Evolutionary conservation across 2,888 invertebrate species (phyloP), one percentile per base, ranked within the genome.

Genomic region (Dasysyrphus tricinctus): DNA sequence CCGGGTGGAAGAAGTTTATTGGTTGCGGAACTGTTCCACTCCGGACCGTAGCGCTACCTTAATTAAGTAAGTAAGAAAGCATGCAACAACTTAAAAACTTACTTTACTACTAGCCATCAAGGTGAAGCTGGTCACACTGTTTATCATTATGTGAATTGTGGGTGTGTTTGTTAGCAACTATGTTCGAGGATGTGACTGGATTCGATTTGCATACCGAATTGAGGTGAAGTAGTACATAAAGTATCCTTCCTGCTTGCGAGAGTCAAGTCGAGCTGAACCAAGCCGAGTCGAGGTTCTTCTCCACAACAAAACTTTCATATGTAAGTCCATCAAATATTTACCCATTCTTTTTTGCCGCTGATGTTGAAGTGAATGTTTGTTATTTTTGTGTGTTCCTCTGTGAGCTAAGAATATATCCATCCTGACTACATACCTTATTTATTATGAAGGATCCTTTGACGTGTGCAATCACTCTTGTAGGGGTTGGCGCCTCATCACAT

Each of bases 161-260:
- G 32, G 37, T 59, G 44, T 39, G 12, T 61, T 44, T 59, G 51
- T 59, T 54, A 19, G 51, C 19, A 57, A 54, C 49, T 24, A 47
- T 69, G 61, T 65, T 70, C 8, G 57, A 76, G 80, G 81, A 86
- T 86, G 78, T 81, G 81, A 86, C 86, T 86, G 69, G 70, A 86
- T 86, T 86, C 78, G 86, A 86, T 86, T 86, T 86, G 86, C 86
- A 86, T 86, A 86, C 75, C 63, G 82, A 86, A 86, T 86, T 79
- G 86, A 86, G 86, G 81, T 79, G 82, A 86, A 86, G 82, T 82
- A 79, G 70, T 75, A 86, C 81, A 72, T 82, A 86, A 81, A 86
- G 82, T 79, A 67, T 79, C 78, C 74, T 82, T 82, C 82, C 85
- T 61, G 67, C 76, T 84, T 74, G 67, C 63, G 54, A 69, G 54